Evolutionary conservation across 2,888 invertebrate genomes (phyloP).

Genomic region (Apodemia zela): DNA sequence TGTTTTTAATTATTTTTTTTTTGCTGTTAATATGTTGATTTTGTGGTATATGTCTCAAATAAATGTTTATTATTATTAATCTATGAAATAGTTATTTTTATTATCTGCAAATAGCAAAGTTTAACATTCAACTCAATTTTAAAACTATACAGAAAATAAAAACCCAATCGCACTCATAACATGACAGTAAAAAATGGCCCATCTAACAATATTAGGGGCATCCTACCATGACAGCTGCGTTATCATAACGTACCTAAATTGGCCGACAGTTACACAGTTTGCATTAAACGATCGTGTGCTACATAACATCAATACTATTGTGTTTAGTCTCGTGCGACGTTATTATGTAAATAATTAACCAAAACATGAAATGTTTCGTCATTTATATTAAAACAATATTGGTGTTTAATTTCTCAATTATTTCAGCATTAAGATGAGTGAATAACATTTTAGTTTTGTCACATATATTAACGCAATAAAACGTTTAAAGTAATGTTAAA

Average conservation of each 20-base stretch:
- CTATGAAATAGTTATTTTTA: too few species aligned
- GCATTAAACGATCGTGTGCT: neutral
- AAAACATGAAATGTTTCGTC: conserved; percentile 1
- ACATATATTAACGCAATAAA: neutral
- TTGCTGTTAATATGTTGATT: too few species aligned
- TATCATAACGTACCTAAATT: conserved; percentile 10
- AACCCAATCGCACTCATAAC: neutral
- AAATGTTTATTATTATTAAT: too few species aligned
- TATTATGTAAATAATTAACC: neutral
- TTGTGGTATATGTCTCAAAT: too few species aligned
- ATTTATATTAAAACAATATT: neutral
- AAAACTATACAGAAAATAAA: neutral
- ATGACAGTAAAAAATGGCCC: neutral
- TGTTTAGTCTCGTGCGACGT: neutral
- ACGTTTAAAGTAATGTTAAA: neutral
- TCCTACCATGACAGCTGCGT: conserved; percentile 1
- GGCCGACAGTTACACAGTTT: conserved; percentile 3
- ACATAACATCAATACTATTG: neutral
- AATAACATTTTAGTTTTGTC: neutral
- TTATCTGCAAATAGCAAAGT: too few species aligned
- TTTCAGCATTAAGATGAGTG: neutral
- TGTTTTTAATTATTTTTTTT: too few species aligned
- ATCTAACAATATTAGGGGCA: neutral
- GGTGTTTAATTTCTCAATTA: neutral
- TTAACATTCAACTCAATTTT: neutral